Evolutionary conservation across 1,140 invertebrate species (phyloP), one percentile per base, ranked within the genome.

Genomic region (Sycobia sp.): DNA sequence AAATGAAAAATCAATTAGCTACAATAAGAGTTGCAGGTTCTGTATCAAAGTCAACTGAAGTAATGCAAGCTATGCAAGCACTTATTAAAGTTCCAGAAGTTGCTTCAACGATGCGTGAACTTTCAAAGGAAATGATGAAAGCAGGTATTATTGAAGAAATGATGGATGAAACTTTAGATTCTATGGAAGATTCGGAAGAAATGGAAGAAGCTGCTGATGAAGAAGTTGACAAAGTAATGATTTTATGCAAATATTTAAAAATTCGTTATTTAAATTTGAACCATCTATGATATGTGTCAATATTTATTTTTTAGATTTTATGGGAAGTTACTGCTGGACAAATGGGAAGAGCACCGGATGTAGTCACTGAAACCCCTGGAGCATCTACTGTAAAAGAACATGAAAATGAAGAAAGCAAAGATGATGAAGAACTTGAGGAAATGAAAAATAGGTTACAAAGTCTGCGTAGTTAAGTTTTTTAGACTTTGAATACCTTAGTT

Each of bases 121-220:
- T 99, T 81, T 97, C 96, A 0, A 97, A 95, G 81, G 97, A 99
- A 86, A 98, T 99, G 96, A 98, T 97, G 93, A 95, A 92, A 80
- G 95, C 96, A 7, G 96, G 97, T n/a, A 98, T 99, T 44, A 95
- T 99, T 62, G 97, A 98, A 77, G 96, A 99, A 83, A 99, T 99
- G 97, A 82, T 99, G 39, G 96, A 99, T 69, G 97, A 99, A 78
- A 97, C 96, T 27, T 91, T 99, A 88, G 95, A 97, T 66, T 84
- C 85, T 5, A 82, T 97, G 43, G 93, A 94, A 73, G 93, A 95
- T 79, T 88, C 91, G 9, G 93, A 95, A 68, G 93, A 95, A 73
- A 86, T 96, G 82, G 94, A 96, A 74, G 93, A 97, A 73, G 92
- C 91, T 70, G 96, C 95, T 3, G 92, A 97, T 74, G 88, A 88